Evolutionary conservation across 2,797 vertebrate genomes (phyloP).

Genomic region (Coregonus ussuriensis): DNA sequence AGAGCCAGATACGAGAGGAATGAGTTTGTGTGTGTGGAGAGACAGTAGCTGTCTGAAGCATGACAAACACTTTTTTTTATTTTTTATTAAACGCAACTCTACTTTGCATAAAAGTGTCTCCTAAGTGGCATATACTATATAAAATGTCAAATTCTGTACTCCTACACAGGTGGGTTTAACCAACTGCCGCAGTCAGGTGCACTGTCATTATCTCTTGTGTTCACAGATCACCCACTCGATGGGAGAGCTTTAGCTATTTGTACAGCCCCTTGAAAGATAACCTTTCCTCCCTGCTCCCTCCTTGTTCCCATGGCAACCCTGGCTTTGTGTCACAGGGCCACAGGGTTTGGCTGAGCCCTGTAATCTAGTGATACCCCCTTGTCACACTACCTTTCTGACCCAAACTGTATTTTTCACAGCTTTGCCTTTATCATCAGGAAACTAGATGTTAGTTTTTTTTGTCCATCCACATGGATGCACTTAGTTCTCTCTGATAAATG

Average conservation of each 20-base stretch:
- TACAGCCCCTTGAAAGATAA: not conserved
- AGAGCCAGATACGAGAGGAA: too few relatives aligned
- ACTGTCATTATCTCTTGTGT: too few relatives aligned
- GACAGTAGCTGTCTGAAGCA: too few relatives aligned
- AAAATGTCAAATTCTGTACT: not conserved
- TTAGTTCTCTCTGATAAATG: too few relatives aligned
- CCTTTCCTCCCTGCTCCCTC: not conserved
- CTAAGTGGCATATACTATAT: not conserved
- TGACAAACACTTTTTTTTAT: too few relatives aligned
- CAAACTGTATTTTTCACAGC: not conserved
- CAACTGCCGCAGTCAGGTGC: too few relatives aligned
- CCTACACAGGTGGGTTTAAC: too few relatives aligned
- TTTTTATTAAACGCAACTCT: too few relatives aligned
- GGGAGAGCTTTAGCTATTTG: not conserved
- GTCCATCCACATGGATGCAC: too few relatives aligned
- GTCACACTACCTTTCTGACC: not conserved
- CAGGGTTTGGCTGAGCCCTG: not conserved
- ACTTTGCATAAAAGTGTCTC: not conserved
- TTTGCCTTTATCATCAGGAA: not conserved
- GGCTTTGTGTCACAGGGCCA: not conserved
- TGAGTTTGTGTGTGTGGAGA: too few relatives aligned
- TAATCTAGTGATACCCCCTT: not conserved
- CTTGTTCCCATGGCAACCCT: not conserved
- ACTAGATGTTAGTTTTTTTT: too few relatives aligned
- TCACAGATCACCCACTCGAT: not conserved